These are phyloP conservation scores for Agriotes lineatus DNA, from an alignment of 2,888 invertebrate species.

Conservation along the genomic window DNA sequence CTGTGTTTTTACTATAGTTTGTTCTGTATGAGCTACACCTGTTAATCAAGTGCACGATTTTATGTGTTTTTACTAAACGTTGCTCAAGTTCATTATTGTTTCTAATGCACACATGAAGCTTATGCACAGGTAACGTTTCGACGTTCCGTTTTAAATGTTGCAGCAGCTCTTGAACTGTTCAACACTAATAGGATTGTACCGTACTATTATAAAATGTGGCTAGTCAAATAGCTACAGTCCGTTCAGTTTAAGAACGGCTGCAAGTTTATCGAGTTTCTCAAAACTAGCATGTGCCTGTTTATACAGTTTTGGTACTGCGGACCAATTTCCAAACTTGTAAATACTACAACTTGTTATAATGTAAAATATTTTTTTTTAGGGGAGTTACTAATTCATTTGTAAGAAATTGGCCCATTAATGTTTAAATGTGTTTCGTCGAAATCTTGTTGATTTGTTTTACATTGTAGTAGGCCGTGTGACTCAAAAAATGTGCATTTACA, in stretches of 20 bases:
- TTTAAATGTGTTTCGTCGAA: constrained; percentile 7
- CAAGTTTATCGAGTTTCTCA: too few species aligned
- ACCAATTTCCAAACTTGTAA: constrained; percentile 30
- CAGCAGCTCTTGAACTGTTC: too few species aligned
- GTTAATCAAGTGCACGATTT: constrained; percentile 34
- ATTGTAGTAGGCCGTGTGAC: constrained; percentile 64
- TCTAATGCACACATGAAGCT: constrained; percentile 23
- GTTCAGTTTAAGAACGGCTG: too few species aligned
- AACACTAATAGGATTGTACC: too few species aligned
- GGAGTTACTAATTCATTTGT: background rate
- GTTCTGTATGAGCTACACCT: constrained; percentile 20
- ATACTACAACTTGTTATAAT: background rate
- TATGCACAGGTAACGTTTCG: constrained; percentile 24
- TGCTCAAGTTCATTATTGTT: constrained; percentile 28
- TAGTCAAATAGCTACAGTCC: too few species aligned
- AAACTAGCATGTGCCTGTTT: constrained; percentile 30
- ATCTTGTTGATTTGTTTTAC: background rate
- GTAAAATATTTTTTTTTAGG: constrained; percentile 9
- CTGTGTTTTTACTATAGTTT: constrained; percentile 4
- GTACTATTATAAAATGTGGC: too few species aligned
- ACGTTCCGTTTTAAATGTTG: too few species aligned
- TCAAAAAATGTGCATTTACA: constrained; percentile 66
- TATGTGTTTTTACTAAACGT: background rate
- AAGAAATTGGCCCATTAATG: constrained; percentile 19
- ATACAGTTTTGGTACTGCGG: constrained; percentile 21